Evolutionary conservation across 2,797 vertebrate species (phyloP).

Genomic region (Prionace glauca): DNA sequence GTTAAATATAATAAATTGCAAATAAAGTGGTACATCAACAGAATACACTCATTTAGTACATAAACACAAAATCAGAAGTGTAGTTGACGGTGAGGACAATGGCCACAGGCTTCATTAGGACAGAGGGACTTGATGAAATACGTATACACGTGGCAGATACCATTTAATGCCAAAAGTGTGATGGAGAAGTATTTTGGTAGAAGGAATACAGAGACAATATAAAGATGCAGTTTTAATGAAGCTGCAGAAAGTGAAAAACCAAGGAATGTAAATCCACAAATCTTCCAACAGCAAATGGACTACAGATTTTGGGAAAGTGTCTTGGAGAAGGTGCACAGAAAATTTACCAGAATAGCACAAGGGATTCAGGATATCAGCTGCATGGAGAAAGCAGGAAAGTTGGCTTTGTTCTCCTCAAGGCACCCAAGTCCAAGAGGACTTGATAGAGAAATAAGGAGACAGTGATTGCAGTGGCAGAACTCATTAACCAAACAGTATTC

Average conservation of each 20-base stretch:
- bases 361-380: neutral
- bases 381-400: neutral
- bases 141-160: no score
- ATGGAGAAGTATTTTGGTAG: no score
- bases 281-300: neutral
- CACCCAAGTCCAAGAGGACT: neutral
- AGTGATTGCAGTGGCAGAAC: neutral
- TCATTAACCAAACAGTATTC: neutral
- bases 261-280: neutral
- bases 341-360: neutral
- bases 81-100: no score
- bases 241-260: neutral
- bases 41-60: neutral
- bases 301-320: neutral
- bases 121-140: no score
- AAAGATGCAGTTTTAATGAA: no score
- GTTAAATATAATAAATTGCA: neutral
- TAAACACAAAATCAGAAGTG: neutral
- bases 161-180: neutral
- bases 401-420: neutral
- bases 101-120: no score
- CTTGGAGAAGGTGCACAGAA: neutral
- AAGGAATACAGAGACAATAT: no score
- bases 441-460: neutral
- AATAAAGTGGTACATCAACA: neutral